These are phyloP conservation scores for Cryptus armator DNA, from an alignment of 2,888 invertebrate genomes.

Conservation along the genomic window DNA sequence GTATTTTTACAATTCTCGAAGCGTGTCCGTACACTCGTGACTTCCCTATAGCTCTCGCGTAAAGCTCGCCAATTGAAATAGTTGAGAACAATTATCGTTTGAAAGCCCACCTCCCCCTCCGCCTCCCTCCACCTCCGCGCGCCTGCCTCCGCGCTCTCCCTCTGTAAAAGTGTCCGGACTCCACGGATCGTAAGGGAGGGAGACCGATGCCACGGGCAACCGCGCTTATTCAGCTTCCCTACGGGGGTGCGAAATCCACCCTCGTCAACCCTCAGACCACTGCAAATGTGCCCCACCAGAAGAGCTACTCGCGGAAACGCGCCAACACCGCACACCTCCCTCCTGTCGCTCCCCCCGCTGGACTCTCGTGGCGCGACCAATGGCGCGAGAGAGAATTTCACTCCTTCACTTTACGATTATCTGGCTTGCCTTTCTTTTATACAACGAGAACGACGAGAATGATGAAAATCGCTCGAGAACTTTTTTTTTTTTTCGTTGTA, in stretches of 20 bases:
- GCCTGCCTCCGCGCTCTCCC: too few relatives aligned
- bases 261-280: slow-evolving; percentile 42
- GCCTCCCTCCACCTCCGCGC: too few relatives aligned
- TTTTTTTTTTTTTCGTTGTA: neutral
- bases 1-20: slow-evolving; percentile 60
- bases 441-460: neutral
- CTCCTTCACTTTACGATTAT: slow-evolving; percentile 31
- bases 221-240: slow-evolving; percentile 73
- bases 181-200: neutral
- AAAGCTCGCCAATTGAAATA: slow-evolving; percentile 80
- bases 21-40: slow-evolving; percentile 24
- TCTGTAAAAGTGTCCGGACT: neutral
- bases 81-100: slow-evolving; percentile 82
- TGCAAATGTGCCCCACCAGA: neutral
- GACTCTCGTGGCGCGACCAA: slow-evolving; percentile 70
- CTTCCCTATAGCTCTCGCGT: neutral
- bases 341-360: slow-evolving; percentile 17
- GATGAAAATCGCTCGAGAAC: neutral
- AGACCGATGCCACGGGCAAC: slow-evolving; percentile 59
- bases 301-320: slow-evolving; percentile 45
- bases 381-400: slow-evolving; percentile 73
- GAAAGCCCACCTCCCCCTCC: slow-evolving; percentile 46
- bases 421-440: neutral
- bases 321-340: neutral
- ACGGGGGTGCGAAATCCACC: slow-evolving; percentile 52